Percentiles rank a stretch among this genome's conserved stretches.
Conservation (phyloP, 1,140 invertebrate genomes). For the Galleria mellonella region DNA sequence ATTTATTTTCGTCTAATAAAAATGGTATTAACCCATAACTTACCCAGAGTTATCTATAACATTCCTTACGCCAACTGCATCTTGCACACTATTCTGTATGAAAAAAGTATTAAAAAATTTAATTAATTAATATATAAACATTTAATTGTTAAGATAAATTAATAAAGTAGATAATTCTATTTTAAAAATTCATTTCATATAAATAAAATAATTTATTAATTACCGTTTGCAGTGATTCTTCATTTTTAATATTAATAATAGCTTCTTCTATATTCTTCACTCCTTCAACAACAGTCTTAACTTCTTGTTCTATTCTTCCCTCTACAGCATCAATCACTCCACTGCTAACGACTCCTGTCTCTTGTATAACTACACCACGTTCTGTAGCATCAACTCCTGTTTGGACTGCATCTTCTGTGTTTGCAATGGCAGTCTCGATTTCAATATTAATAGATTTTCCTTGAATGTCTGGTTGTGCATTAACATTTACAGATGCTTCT, state of each 20-base stretch:
- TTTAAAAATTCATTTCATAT: no score
- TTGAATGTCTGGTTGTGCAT: not conserved
- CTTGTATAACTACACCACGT: constrained; percentile 1
- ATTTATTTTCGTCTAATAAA: no score
- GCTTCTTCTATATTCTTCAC: constrained; percentile 36
- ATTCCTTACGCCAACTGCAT: no score
- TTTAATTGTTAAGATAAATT: no score
- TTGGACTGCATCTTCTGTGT: not conserved
- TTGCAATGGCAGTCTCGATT: not conserved
- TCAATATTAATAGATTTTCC: constrained; percentile 6
- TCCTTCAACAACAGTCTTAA: constrained; percentile 20
- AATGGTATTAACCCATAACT: no score
- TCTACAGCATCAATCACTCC: not conserved
- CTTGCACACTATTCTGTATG: no score
- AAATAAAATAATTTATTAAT: no score
- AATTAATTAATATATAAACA: no score
- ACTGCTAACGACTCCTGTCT: not conserved
- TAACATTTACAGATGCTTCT: constrained; percentile 1
- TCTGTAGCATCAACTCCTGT: constrained; percentile 2
- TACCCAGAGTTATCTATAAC: no score
- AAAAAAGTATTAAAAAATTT: no score
- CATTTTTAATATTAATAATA: constrained; percentile 32
- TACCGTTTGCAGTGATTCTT: constrained; percentile 28
- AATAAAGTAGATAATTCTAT: no score
- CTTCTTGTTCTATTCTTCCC: constrained; percentile 10